A percentile compares a stretch with the other conserved stretches of the same genome.
These are phyloP conservation scores for Ichneumoninae sp. DNA, from an alignment of 2,888 invertebrate species.

Conservation along the genomic window DNA sequence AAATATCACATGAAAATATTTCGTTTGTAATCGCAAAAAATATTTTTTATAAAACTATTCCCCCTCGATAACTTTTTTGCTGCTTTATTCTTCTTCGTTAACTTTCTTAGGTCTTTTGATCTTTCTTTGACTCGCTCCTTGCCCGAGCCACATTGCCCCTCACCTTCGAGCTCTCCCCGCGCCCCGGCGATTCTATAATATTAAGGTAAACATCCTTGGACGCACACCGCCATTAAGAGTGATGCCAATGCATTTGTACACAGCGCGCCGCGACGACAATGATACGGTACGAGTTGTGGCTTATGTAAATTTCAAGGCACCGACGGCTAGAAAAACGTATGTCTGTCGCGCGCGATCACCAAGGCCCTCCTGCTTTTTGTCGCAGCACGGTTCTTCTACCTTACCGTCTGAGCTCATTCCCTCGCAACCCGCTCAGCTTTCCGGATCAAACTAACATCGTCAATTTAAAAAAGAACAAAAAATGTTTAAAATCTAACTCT, in stretches of 20 bases:
- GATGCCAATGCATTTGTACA: slow-evolving; percentile 76
- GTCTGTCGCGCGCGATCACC: slow-evolving; percentile 75
- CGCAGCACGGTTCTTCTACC: slow-evolving; percentile 3
- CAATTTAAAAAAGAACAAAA: background rate
- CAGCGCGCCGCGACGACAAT: slow-evolving; percentile 73
- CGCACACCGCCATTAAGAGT: slow-evolving; percentile 80
- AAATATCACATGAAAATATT: background rate
- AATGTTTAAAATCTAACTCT: too few species aligned
- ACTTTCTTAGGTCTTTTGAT: slow-evolving; percentile 10
- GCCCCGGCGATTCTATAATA: slow-evolving; percentile 76
- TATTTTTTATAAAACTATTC: too few species aligned
- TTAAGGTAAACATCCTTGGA: slow-evolving; percentile 82
- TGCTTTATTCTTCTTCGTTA: background rate
- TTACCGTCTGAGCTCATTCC: slow-evolving; percentile 16
- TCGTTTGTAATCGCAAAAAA: background rate
- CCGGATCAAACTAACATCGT: background rate
- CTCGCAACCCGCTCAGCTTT: slow-evolving; percentile 17
- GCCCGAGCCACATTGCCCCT: slow-evolving; percentile 35
- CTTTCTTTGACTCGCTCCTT: slow-evolving; percentile 35
- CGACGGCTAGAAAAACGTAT: slow-evolving; percentile 79
- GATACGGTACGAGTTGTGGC: slow-evolving; percentile 75
- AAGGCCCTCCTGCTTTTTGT: slow-evolving; percentile 13
- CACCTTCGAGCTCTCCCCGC: slow-evolving; percentile 26
- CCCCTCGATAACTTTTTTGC: background rate
- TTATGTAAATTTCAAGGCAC: slow-evolving; percentile 82